Evolutionary conservation across 2,888 invertebrate species (phyloP), one percentile per base, ranked within the genome.

Genomic region (Tanytarsus gracilentus): DNA sequence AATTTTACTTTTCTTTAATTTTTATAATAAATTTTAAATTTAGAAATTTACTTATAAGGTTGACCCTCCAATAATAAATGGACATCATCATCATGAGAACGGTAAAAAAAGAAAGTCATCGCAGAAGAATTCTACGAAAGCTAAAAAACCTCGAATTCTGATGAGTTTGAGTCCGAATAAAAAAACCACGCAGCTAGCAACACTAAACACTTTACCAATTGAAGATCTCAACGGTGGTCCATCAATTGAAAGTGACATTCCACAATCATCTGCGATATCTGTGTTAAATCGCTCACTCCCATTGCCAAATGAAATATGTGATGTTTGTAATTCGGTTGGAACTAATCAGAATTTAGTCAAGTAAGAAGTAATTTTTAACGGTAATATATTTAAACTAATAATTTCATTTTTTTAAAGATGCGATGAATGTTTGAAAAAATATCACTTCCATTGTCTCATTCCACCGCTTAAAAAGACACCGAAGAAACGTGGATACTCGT

Each of bases 381-480:
- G 18, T n/a, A 6, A 16, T 39, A 6, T 14, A 30, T 23, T 25
- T 2, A 26, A 25, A 1, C 4, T 48, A 18, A n/a, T 55, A 18
- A 23, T 2, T 23, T 44, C 9, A n/a, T 61, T 29, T 33, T 16
- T 62, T 44, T 71, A 63, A 69, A 93, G 91, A 71, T 95, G 95
- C 73, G 94, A 95, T 75, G 91, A 90, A 71, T 96, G 96, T 73
- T 80, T 80, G 69, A 86, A 88, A 70, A 83, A 86, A 67, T 96
- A 91, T 76, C 96, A 96, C 76, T 94, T 95, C 72, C 83, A 84
- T 63, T 96, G 96, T 73, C 77, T 96, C 67, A 90, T 93, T 73
- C 96, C 96, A 53, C 96, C 96, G 11, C 79, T 93, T 11, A 94
- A 91, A 74, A 93, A 93, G 73, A 88, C 92, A 62, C 95, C 95